Conservation (phyloP, 2,888 invertebrate species). For the Willowsia nigromaculata region DNA sequence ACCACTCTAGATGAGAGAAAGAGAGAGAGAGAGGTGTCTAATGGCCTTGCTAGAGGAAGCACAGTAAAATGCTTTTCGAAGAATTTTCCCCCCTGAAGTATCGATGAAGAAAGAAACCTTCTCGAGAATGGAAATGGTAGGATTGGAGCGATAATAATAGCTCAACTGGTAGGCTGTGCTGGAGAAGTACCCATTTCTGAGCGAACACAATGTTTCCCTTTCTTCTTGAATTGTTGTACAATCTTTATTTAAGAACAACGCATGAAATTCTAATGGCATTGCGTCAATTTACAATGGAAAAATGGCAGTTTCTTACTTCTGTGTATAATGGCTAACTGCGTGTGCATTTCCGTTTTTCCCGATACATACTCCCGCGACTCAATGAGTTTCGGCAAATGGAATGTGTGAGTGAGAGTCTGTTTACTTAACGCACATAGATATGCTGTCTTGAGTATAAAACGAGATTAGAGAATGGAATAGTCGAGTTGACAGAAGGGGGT, state of each 20-base stretch:
- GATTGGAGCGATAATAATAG: conserved; percentile 22
- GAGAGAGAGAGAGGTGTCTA: background rate
- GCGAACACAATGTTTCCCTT: background rate
- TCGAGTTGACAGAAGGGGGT: conserved; percentile 69
- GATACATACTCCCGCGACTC: background rate
- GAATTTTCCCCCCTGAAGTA: conserved; percentile 22
- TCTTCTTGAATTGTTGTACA: background rate
- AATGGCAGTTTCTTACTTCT: conserved; percentile 23
- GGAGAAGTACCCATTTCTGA: background rate
- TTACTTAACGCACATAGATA: background rate
- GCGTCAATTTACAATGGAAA: conserved; percentile 53
- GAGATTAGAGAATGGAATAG: conserved; percentile 62
- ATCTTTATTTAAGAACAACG: conserved; percentile 30
- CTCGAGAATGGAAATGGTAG: background rate
- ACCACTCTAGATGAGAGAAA: background rate
- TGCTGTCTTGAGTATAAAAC: conserved; percentile 28
- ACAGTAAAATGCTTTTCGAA: conserved; percentile 15
- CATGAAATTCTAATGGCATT: conserved; percentile 51
- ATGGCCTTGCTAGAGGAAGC: conserved; percentile 10
- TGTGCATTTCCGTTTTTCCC: conserved; percentile 53
- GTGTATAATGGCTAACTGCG: conserved; percentile 28
- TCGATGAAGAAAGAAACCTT: conserved; percentile 33
- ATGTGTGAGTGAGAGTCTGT: background rate
- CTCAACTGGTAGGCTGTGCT: conserved; percentile 17
- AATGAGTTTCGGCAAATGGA: background rate